Conservation (phyloP, 2,797 vertebrate species). For the Melanotaenia parkinsoni region DNA sequence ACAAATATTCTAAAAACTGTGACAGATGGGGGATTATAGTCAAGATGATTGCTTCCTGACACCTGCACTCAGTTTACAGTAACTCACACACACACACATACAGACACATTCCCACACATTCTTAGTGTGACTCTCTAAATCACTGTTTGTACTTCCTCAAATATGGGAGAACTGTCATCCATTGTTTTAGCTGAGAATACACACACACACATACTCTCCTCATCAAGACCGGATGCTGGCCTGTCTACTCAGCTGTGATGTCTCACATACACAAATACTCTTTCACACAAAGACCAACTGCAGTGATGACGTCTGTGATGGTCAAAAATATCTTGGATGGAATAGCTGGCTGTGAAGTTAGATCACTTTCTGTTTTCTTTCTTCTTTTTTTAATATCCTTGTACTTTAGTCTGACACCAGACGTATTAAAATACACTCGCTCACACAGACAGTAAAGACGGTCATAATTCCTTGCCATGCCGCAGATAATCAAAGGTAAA, state of each 20-base stretch:
- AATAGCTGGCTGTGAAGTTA: constrained; percentile 51
- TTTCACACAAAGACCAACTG: constrained; percentile 66
- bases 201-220: constrained; percentile 27
- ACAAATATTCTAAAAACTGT: constrained; percentile 20
- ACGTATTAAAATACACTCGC: constrained; percentile 5
- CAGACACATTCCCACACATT: constrained; percentile 47
- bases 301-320: constrained; percentile 65
- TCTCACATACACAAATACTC: constrained; percentile 66
- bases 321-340: constrained; percentile 67
- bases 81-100: constrained; percentile 9
- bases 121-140: constrained; percentile 54
- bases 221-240: constrained; percentile 56
- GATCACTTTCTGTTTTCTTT: constrained; percentile 36
- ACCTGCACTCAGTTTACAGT: constrained; percentile 29
- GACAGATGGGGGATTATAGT: constrained; percentile 30
- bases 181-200: constrained; percentile 55
- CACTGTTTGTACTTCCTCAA: constrained; percentile 57
- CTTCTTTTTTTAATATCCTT: constrained; percentile 26
- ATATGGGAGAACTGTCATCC: constrained; percentile 54
- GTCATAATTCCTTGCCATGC: constrained; percentile 4
- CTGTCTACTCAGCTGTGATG: constrained; percentile 70
- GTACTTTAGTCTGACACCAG: constrained; percentile 30
- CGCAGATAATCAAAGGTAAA: constrained; percentile 32
- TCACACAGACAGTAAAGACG: background rate
- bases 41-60: constrained; percentile 25